Evolutionary conservation across 2,888 invertebrate genomes (phyloP).

Genomic region (Drosophila rubida): DNA sequence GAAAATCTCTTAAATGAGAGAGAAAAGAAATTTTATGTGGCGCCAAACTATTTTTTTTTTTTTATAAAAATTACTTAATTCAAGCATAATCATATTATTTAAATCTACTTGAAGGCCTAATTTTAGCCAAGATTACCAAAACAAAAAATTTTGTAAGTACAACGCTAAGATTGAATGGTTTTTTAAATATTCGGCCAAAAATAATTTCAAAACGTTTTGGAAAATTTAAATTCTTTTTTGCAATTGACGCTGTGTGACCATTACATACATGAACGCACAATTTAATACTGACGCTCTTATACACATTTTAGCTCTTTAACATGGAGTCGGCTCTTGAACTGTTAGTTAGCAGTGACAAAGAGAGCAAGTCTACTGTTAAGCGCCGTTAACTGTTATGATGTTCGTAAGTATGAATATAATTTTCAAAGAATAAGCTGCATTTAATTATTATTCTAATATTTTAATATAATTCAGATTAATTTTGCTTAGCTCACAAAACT

Average conservation of each 20-base stretch:
- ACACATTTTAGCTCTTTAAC: not conserved
- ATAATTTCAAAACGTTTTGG: too few species aligned
- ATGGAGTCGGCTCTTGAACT: constrained; percentile 27
- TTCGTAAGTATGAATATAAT: not conserved
- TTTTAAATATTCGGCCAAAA: not conserved
- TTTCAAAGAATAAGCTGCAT: not conserved
- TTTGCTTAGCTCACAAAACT: too few species aligned
- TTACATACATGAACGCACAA: not conserved
- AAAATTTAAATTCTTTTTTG: constrained; percentile 15
- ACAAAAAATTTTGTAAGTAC: too few species aligned
- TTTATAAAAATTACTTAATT: not conserved
- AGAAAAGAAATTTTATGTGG: not conserved
- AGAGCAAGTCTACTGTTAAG: not conserved
- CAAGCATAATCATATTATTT: not conserved
- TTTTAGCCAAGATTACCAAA: too few species aligned
- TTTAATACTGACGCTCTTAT: constrained; percentile 18
- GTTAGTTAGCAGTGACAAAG: constrained; percentile 23
- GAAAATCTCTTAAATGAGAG: not conserved
- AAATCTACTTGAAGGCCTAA: too few species aligned
- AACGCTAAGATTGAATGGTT: too few species aligned
- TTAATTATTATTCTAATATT: too few species aligned
- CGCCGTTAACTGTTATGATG: not conserved
- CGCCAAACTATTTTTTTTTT: not conserved
- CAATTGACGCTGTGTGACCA: constrained; percentile 23
- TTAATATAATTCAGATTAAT: too few species aligned